Conservation (phyloP, 2,888 invertebrate species). For the Gasteruption jaculator region DNA sequence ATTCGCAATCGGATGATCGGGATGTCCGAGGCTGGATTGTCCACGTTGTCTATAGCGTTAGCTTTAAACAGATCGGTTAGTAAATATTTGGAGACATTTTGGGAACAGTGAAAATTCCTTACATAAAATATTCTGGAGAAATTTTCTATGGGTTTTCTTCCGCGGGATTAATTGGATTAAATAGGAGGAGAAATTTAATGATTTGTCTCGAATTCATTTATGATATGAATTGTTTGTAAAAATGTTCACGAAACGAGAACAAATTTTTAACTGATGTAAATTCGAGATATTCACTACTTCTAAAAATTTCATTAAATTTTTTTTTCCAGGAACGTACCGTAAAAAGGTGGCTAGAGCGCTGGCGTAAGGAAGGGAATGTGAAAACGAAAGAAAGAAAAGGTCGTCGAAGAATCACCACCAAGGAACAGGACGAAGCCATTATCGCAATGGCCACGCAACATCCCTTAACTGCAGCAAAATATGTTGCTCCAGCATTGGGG, state of each 20-base stretch:
- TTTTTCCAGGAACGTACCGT: constrained; percentile 45
- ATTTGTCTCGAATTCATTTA: constrained; percentile 1
- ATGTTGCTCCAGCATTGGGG: constrained; percentile 46
- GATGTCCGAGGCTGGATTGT: constrained; percentile 48
- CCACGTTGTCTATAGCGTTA: constrained; percentile 47
- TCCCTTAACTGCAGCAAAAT: constrained; percentile 48
- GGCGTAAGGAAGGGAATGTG: constrained; percentile 49
- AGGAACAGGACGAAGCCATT: constrained; percentile 49
- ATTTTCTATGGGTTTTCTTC: too few species aligned
- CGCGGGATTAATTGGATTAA: not conserved
- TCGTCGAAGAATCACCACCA: constrained; percentile 46
- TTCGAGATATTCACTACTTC: constrained; percentile 4
- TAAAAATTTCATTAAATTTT: constrained; percentile 18
- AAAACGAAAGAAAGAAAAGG: constrained; percentile 49
- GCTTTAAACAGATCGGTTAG: constrained; percentile 47
- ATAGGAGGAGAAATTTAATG: not conserved
- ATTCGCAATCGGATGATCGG: constrained; percentile 50
- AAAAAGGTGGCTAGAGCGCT: constrained; percentile 48
- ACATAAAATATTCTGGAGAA: not conserved
- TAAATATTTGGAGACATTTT: not conserved
- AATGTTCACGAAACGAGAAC: too few species aligned
- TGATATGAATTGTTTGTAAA: too few species aligned
- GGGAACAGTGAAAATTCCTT: not conserved
- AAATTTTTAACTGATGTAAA: not conserved
- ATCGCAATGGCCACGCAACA: constrained; percentile 48